Evolutionary conservation across 2,888 invertebrate species (phyloP), one percentile per base, ranked within the genome.

Genomic region (Branchinecta sandiegonensis): DNA sequence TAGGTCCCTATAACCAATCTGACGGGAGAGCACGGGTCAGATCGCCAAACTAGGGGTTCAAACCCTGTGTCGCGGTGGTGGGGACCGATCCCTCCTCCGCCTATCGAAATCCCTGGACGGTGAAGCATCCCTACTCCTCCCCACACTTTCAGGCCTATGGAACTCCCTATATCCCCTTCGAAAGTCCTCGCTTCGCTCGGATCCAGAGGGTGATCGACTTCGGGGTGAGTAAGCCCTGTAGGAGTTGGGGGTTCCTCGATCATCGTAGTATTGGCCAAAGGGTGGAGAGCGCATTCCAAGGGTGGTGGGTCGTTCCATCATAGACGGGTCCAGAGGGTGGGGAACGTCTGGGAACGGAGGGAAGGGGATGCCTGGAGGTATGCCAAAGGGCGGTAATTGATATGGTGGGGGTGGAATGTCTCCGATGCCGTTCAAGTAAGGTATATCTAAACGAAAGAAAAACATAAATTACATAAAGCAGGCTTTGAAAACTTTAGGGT

Each of bases 101-200:
- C 23, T 23, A 10, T 56, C n/a, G 23, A 23, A 17, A 56, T 56
- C 23, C 10, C 12, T 23, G 23, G 12, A n/a, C 8, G 63, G 63
- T 23, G 63, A 56, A n/a, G 63, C n/a, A 23, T 56, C 63, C 63
- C 63, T n/a, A 56, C 63, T 56, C 23, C 63, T 56, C 23, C 63
- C 63, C 9, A 56, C 63, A 56, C 63, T 56, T 56, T 56, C 63
- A 17, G 63, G 63, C 23, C 63, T 10, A 23, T 56, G 23, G 10
- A 17, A 10, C 8, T 56, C 63, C 63, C 63, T 56, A 37, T 37
- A 37, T 17, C 63, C 14, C 14, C 63, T n/a, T 56, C 63, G 8
- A 9, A 17, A 56, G 63, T 23, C 23, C 23, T 23, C 63, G 23
- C 63, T 56, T 11, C 63, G 63, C 10, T 56, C 63, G 63, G 63